Conservation (phyloP, 2,113 vertebrate species). For the Cairina moschata region DNA sequence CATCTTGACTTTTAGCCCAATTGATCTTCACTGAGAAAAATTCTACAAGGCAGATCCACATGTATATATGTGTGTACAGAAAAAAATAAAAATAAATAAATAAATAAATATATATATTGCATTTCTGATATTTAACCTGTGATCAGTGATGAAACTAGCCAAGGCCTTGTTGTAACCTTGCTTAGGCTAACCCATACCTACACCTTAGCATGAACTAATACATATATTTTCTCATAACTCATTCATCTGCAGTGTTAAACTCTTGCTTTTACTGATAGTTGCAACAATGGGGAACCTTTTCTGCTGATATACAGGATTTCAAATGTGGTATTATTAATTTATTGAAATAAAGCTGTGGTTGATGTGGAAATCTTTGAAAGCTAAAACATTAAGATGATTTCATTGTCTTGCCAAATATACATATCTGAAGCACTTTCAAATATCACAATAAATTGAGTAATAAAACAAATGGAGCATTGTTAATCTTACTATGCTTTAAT, state of each 20-base stretch:
- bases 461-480: neutral
- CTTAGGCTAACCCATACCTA: neutral
- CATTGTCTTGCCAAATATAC: neutral
- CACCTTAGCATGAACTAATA: rapidly evolving
- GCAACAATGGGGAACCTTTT: neutral
- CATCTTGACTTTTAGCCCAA: neutral
- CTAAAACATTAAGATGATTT: neutral
- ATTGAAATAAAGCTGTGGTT: neutral
- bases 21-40: neutral
- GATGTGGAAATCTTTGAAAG: neutral
- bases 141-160: neutral
- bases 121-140: neutral
- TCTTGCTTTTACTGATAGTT: neutral
- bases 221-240: neutral
- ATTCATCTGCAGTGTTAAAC: neutral
- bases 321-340: neutral
- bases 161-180: neutral
- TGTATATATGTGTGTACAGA: too few species aligned
- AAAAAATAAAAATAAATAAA: too few species aligned
- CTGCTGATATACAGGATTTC: neutral
- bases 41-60: neutral
- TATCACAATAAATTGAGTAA: neutral
- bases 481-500: neutral
- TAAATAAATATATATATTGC: too few species aligned
- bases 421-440: neutral